Evolutionary conservation across 2,888 invertebrate genomes (phyloP), one percentile per base, ranked within the genome.

Genomic region (Synergus japonicus): DNA sequence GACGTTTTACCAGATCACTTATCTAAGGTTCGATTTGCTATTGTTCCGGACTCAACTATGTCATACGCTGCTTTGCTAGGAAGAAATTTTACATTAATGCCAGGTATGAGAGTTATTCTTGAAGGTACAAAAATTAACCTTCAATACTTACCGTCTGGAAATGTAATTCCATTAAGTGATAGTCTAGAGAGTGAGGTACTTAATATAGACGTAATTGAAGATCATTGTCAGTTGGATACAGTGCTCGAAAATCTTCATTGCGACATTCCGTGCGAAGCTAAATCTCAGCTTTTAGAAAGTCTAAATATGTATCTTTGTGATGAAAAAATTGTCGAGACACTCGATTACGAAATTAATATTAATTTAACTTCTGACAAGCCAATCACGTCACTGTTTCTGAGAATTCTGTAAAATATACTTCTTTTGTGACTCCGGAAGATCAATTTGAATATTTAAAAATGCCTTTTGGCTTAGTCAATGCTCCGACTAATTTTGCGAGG

Each of bases 31-130:
- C 79, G 63, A 76, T 83, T 83, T 60, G 82, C 81, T 0, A 63
- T 84, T 4, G 84, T 84, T 0, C 82, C 83, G 1, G 83, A 82
- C 46, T 83, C 84, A 78, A 29, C 29, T 0, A 29, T 29, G 29
- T 29, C 29, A 29, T 29, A 29, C 29, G 29, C 29, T 2, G 29
- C 29, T 29, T 29, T 29, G 29, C 2, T 29, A 29, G 29, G 29
- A 29, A 29, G 29, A 29, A 29, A 29, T 29, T 29, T 29, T 3
- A 29, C 29, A 29, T 29, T 29, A 29, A 29, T 29, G 3, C 29
- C 29, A 0, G 29, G 29, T 3, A 29, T 29, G 29, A 29, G 3
- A 0, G 2, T 2, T 29, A 2, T 29, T 29, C 3, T 29, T 0
- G 3, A 29, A 3, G 3, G 29, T 3, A 3, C 3, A 0, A 29